phyloP scores from a whole-genome alignment of 2,797 vertebrate species.

The Rousettus madagascariensis region DNA sequence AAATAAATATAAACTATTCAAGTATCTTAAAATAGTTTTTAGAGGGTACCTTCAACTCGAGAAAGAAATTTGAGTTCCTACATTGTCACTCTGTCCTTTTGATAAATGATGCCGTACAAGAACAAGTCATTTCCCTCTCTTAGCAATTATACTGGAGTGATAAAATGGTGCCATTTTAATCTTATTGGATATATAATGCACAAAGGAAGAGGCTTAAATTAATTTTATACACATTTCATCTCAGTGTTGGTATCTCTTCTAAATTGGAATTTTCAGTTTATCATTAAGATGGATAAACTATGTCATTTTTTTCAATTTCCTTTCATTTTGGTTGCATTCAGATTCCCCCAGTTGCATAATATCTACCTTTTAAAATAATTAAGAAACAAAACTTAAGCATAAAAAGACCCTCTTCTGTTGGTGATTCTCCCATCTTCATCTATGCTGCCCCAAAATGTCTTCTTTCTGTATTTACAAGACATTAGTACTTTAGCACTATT shows the following conservation, averaged over 20 bases:
- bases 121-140: background rate
- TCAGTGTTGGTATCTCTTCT: background rate
- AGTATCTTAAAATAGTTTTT: background rate
- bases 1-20: background rate
- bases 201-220: background rate
- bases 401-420: constrained; percentile 44
- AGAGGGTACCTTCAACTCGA: background rate
- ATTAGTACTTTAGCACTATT: constrained; percentile 36
- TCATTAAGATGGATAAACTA: background rate
- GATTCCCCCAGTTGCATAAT: background rate
- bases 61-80: constrained; percentile 30
- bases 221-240: background rate
- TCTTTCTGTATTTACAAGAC: constrained; percentile 30
- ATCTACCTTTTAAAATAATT: background rate
- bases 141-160: constrained; percentile 15
- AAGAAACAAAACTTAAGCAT: background rate
- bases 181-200: background rate
- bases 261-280: constrained; percentile 13
- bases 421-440: constrained; percentile 40
- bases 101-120: background rate
- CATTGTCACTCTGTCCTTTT: background rate
- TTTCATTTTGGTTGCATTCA: constrained; percentile 13
- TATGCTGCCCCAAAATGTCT: background rate
- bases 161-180: background rate
- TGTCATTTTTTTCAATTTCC: constrained; percentile 14